Percentiles rank a stretch among this genome's conserved stretches.
These are phyloP conservation scores for Petrocephalus sullivani DNA, from an alignment of 2,797 vertebrate genomes.

Conservation along the genomic window DNA sequence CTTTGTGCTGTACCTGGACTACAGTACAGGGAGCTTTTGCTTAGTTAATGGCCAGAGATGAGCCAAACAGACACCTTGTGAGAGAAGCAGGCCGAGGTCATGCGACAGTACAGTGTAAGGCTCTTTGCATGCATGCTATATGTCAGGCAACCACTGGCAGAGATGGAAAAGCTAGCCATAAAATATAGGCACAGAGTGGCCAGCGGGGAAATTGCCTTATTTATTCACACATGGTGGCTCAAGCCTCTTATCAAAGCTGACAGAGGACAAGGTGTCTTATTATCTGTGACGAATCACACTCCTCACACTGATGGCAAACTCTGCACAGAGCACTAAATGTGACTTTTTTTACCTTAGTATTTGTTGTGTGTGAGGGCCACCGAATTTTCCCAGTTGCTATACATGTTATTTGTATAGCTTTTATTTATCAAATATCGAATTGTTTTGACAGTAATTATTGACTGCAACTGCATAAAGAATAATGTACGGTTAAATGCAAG, in stretches of 20 bases:
- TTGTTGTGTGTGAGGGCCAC: not conserved
- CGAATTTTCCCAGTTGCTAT: not conserved
- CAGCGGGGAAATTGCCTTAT: conserved; percentile 43
- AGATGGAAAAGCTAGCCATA: not conserved
- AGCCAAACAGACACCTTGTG: conserved; percentile 14
- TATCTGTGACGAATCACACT: not conserved
- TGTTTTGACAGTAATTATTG: not conserved
- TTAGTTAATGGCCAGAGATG: not conserved
- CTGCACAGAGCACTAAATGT: not conserved
- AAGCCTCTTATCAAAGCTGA: conserved; percentile 22
- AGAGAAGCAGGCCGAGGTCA: not conserved
- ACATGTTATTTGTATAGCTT: not conserved
- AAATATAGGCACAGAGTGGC: not conserved
- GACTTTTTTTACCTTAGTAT: not conserved
- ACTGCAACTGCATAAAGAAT: not conserved
- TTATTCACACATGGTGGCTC: conserved; percentile 38
- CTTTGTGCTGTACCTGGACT: not conserved
- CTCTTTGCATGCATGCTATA: conserved; percentile 14
- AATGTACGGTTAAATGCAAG: not conserved
- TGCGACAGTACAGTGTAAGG: not conserved
- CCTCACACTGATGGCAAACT: not conserved
- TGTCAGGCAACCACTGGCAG: conserved; percentile 11
- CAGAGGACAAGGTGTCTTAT: not conserved
- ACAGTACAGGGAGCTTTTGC: not conserved
- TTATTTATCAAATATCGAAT: not conserved